These are phyloP conservation scores for Ctenoplectra terminalis DNA, from an alignment of 1,140 invertebrate species.

Conservation along the genomic window DNA sequence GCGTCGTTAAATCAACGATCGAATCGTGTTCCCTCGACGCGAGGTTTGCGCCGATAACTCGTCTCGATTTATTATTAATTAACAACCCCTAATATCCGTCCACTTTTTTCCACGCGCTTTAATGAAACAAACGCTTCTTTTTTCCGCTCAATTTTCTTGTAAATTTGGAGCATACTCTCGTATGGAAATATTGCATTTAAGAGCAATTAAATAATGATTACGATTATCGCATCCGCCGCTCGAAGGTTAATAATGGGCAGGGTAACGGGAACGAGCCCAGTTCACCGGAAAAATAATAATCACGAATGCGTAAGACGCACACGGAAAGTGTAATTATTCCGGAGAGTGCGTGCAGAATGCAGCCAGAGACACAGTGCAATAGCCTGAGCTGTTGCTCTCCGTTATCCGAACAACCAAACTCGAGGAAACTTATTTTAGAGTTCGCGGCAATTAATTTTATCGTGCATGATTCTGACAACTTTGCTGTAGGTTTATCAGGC, in stretches of 20 bases:
- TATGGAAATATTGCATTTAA: too few species aligned
- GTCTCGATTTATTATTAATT: not conserved
- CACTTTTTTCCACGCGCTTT: too few species aligned
- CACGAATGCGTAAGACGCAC: conserved; percentile 33
- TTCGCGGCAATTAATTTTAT: too few species aligned
- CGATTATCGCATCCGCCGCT: too few species aligned
- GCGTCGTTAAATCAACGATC: not conserved
- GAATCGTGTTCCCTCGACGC: not conserved
- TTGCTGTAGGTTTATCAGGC: too few species aligned
- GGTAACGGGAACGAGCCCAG: conserved; percentile 28
- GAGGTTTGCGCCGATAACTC: not conserved
- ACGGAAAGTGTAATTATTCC: conserved; percentile 44
- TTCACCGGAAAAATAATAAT: conserved; percentile 44
- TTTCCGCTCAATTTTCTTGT: not conserved
- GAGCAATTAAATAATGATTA: too few species aligned
- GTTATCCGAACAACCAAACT: too few species aligned
- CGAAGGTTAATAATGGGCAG: not conserved
- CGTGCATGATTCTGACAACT: too few species aligned
- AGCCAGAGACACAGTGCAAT: not conserved
- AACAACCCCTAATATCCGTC: too few species aligned
- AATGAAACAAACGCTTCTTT: too few species aligned
- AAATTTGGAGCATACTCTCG: too few species aligned
- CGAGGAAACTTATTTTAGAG: too few species aligned
- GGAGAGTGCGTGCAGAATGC: conserved; percentile 20
- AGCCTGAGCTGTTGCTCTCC: not conserved